phyloP scores from a whole-genome alignment of 1,140 invertebrate species.

The Pogonognathellus flavescens region DNA sequence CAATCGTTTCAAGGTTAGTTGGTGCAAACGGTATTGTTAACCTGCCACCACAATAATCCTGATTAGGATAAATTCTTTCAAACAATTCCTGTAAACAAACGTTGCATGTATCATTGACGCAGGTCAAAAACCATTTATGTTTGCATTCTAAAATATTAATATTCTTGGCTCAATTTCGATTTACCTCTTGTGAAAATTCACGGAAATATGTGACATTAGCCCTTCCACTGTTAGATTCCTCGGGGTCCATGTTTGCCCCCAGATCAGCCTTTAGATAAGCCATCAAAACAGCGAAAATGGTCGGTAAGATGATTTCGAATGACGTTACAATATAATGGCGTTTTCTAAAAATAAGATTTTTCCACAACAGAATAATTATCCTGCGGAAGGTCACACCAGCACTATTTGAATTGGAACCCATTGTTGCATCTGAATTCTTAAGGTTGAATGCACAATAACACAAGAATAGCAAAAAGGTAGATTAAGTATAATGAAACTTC shows the following conservation, averaged over 20 bases:
- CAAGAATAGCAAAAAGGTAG: not conserved
- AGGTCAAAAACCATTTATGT: too few relatives aligned
- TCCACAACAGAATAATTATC: constrained; percentile 62
- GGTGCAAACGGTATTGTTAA: constrained; percentile 24
- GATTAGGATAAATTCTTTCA: not conserved
- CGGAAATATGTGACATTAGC: constrained; percentile 22
- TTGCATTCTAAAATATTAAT: too few relatives aligned
- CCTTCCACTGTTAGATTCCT: not conserved
- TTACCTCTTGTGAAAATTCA: constrained; percentile 24
- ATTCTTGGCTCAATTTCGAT: not conserved
- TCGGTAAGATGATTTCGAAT: constrained; percentile 65
- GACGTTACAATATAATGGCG: constrained; percentile 65
- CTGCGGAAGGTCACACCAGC: constrained; percentile 27
- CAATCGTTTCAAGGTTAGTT: not conserved
- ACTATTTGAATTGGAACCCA: not conserved
- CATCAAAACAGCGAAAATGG: constrained; percentile 59
- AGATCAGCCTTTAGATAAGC: constrained; percentile 44
- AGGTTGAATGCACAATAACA: not conserved
- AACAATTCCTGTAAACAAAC: not conserved
- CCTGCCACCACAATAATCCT: too few relatives aligned
- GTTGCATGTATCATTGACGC: not conserved
- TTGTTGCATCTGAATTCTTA: not conserved
- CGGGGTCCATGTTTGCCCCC: not conserved
- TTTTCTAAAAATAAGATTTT: constrained; percentile 62
- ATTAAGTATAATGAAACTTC: not conserved